Evolutionary conservation across 2,888 invertebrate genomes (phyloP).

Genomic region (Emmelina monodactyla): DNA sequence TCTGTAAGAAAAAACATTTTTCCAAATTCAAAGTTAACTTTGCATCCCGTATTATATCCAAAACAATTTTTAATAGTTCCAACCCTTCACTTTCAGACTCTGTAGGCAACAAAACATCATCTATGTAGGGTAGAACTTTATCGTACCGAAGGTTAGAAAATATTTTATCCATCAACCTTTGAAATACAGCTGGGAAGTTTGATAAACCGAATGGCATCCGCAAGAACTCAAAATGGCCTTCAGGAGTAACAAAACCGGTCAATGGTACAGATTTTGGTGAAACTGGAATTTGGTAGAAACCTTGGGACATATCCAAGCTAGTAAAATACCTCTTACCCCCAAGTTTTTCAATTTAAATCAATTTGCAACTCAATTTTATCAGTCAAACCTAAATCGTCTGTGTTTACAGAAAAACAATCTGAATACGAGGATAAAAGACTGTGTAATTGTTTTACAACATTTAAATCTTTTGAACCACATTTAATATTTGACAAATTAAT

Average conservation of each 20-base stretch:
- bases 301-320: slow-evolving; percentile 15
- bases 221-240: slow-evolving; percentile 18
- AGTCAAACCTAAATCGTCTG: too few relatives aligned
- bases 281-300: slow-evolving; percentile 17
- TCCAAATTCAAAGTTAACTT: slow-evolving; percentile 18
- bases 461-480: too few relatives aligned
- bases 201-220: slow-evolving; percentile 18
- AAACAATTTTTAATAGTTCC: slow-evolving; percentile 7
- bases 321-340: slow-evolving; percentile 18
- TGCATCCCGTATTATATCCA: slow-evolving; percentile 5
- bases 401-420: too few relatives aligned
- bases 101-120: slow-evolving; percentile 13
- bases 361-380: too few relatives aligned
- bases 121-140: slow-evolving; percentile 9
- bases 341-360: slow-evolving; percentile 15
- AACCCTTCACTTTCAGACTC: slow-evolving; percentile 10
- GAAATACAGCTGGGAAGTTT: slow-evolving; percentile 17
- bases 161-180: slow-evolving; percentile 13
- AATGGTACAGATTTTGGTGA: slow-evolving; percentile 13
- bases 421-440: too few relatives aligned
- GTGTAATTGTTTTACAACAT: too few relatives aligned
- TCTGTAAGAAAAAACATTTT: slow-evolving; percentile 19
- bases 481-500: too few relatives aligned
- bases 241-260: slow-evolving; percentile 17
- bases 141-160: slow-evolving; percentile 6